Percentiles rank a stretch among this genome's conserved stretches.
Evolutionary conservation across 2,888 invertebrate species (phyloP).

Genomic region (Trileptium ribeirensis): DNA sequence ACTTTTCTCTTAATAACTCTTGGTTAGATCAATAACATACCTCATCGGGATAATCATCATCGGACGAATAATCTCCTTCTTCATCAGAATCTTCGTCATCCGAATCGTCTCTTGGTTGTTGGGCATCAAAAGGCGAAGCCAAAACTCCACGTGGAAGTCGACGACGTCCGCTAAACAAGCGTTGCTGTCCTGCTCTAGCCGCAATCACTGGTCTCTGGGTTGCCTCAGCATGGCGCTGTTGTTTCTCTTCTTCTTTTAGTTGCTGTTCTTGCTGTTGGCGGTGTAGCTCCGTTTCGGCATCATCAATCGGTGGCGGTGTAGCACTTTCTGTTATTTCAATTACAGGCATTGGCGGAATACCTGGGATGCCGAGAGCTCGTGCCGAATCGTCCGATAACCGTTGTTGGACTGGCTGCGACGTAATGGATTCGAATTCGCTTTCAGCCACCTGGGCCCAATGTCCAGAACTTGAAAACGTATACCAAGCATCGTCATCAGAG

Average conservation of each 20-base stretch:
- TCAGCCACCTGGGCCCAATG: not conserved
- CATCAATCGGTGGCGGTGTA: not conserved
- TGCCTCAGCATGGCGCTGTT: not conserved
- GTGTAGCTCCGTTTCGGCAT: not conserved
- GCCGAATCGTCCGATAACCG: not conserved
- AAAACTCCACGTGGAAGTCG: not conserved
- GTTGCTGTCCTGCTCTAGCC: not conserved
- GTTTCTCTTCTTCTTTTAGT: not conserved
- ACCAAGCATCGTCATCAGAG: constrained; percentile 1
- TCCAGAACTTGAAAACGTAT: not conserved
- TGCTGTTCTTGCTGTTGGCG: not conserved
- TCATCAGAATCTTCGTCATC: constrained; percentile 17
- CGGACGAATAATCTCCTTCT: constrained; percentile 8
- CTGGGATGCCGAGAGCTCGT: not conserved
- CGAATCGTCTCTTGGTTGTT: not conserved
- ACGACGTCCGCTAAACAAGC: not conserved
- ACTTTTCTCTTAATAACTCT: not conserved
- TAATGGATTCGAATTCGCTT: not conserved
- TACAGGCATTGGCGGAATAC: not conserved
- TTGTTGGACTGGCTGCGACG: not conserved
- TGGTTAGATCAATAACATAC: no score
- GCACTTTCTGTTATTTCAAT: not conserved
- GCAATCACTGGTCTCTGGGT: not conserved
- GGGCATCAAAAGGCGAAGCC: not conserved
- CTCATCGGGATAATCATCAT: constrained; percentile 32